Conservation (phyloP, 2,797 vertebrate genomes). For the Pampus argenteus region DNA sequence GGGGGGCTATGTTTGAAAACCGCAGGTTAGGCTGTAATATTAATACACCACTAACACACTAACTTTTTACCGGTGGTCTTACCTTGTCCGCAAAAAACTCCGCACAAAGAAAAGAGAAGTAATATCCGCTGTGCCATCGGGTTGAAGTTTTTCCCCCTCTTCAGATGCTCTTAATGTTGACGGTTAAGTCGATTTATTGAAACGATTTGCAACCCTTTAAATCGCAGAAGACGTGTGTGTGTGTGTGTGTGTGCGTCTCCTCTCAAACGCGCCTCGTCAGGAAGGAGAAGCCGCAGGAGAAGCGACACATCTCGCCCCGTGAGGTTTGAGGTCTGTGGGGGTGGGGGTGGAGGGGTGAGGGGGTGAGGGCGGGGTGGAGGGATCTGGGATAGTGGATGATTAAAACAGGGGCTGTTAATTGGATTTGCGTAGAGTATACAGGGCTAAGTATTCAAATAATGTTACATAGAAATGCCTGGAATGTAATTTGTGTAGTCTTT, state of each 20-base stretch:
- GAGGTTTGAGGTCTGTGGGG: neutral
- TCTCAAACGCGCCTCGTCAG: neutral
- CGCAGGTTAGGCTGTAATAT: neutral
- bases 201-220: neutral
- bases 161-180: neutral
- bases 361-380: slow-evolving; percentile 13
- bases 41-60: neutral
- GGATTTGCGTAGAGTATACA: neutral
- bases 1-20: neutral
- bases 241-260: slow-evolving; percentile 14
- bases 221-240: neutral
- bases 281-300: neutral
- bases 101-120: slow-evolving; percentile 51
- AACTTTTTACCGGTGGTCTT: neutral
- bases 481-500: too few relatives aligned
- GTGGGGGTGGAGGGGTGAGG: slow-evolving; percentile 7
- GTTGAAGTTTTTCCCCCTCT: neutral
- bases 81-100: slow-evolving; percentile 67
- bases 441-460: too few relatives aligned
- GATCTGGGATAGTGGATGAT: neutral
- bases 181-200: neutral
- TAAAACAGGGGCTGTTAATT: slow-evolving; percentile 13
- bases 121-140: slow-evolving; percentile 56
- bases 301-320: neutral
- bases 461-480: too few relatives aligned